Evolutionary conservation across 1,140 invertebrate species (phyloP).

Genomic region (Temnothorax longispinosus): DNA sequence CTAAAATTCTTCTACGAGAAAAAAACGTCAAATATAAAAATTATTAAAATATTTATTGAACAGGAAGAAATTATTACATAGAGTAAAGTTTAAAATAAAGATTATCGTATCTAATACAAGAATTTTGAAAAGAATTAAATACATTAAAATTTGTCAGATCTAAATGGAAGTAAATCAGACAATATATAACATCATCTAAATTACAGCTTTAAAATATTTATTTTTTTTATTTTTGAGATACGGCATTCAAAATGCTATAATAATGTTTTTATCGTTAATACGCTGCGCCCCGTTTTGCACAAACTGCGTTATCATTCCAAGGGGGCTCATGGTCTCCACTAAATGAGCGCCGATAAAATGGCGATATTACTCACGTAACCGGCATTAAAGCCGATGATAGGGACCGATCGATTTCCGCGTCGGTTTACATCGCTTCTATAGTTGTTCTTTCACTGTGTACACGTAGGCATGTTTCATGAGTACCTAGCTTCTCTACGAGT

Average conservation of each 20-base stretch:
- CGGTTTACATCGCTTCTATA: not conserved
- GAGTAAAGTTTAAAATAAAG: not conserved
- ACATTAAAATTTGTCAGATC: not conserved
- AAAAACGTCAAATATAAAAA: not conserved
- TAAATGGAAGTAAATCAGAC: not conserved
- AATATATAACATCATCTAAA: not conserved
- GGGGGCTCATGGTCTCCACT: not conserved
- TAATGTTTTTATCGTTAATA: too few relatives aligned
- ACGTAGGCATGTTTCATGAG: not conserved
- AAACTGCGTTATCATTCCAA: not conserved
- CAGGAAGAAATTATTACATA: not conserved
- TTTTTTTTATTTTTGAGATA: not conserved
- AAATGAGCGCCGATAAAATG: constrained; percentile 16
- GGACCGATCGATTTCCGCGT: constrained; percentile 16
- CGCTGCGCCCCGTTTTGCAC: not conserved
- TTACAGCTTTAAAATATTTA: not conserved
- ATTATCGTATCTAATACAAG: not conserved
- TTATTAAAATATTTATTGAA: not conserved
- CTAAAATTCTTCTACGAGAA: not conserved
- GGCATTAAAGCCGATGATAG: not conserved
- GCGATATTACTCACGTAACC: constrained; percentile 22
- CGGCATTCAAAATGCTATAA: not conserved
- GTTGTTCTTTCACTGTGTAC: not conserved
- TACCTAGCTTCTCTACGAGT: not conserved
- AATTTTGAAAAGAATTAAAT: not conserved